phyloP scores from a whole-genome alignment of 35 echinoderm and acorn worm genomes.

The Ophioderma brevispina region DNA sequence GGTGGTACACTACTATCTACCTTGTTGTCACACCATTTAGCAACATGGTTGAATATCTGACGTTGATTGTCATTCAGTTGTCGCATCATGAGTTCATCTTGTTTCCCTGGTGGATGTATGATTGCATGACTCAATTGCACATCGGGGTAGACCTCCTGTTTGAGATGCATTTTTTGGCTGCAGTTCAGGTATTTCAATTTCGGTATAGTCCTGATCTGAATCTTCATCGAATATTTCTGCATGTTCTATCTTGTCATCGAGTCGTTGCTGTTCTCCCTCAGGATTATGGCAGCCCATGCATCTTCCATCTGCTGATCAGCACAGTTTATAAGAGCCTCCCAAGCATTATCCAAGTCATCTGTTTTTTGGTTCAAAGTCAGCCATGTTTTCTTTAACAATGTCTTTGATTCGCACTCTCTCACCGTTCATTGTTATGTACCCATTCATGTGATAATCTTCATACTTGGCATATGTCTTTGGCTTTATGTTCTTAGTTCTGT shows the following conservation, averaged over 20 bases:
- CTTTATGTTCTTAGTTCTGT: no score
- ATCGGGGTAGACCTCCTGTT: neutral
- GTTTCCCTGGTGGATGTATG: neutral
- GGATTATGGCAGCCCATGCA: slow-evolving; percentile 63
- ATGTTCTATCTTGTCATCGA: slow-evolving; percentile 12
- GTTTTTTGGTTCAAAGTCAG: slow-evolving; percentile 43
- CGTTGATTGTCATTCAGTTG: slow-evolving; percentile 68
- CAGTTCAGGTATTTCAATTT: slow-evolving; percentile 41
- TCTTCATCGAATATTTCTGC: neutral
- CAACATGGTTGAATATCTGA: slow-evolving; percentile 34
- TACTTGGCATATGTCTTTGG: no score
- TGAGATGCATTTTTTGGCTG: neutral
- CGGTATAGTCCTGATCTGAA: slow-evolving; percentile 38
- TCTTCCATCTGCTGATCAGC: slow-evolving; percentile 41
- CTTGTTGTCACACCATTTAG: slow-evolving; percentile 60
- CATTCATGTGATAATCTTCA: no score
- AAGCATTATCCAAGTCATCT: slow-evolving; percentile 53
- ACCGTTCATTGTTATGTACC: no score
- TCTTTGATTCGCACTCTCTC: no score
- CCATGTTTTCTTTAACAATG: no score
- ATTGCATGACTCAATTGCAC: slow-evolving; percentile 18
- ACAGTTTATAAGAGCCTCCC: slow-evolving; percentile 9
- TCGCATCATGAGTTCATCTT: slow-evolving; percentile 36
- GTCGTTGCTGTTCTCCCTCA: slow-evolving; percentile 52
- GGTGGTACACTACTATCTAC: slow-evolving; percentile 41